Evolutionary conservation across 2,888 invertebrate genomes (phyloP).

Genomic region (Andricus quercusramuli): DNA sequence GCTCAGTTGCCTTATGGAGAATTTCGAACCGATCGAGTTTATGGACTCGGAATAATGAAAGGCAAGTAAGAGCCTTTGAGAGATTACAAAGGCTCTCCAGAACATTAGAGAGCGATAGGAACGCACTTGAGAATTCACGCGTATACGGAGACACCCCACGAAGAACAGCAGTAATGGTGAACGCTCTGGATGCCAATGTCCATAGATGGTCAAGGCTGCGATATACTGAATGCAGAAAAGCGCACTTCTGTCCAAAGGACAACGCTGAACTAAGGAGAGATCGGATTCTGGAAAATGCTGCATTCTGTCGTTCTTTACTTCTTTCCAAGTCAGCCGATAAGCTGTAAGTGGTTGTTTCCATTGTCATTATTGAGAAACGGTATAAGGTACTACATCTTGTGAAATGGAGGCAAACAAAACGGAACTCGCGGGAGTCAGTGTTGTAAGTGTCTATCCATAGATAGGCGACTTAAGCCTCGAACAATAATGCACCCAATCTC

Average conservation of each 20-base stretch:
- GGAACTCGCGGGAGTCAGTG: constrained; percentile 35
- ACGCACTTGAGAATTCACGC: constrained; percentile 39
- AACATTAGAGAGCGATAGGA: constrained; percentile 3
- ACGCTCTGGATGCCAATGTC: constrained; percentile 50
- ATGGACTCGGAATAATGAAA: constrained; percentile 10
- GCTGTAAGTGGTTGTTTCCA: constrained; percentile 32
- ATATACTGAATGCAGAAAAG: constrained; percentile 46
- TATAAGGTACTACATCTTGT: constrained; percentile 17
- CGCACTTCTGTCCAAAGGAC: constrained; percentile 43
- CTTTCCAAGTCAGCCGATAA: constrained; percentile 32
- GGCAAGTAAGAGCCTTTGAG: constrained; percentile 13
- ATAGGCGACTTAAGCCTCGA: background rate
- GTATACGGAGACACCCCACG: constrained; percentile 40
- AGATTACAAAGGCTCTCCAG: constrained; percentile 11
- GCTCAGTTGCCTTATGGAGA: background rate
- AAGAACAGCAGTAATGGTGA: constrained; percentile 35
- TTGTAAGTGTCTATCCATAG: constrained; percentile 33
- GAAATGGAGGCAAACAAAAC: constrained; percentile 39
- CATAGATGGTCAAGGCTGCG: constrained; percentile 48
- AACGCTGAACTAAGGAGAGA: constrained; percentile 28
- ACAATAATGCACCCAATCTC: background rate
- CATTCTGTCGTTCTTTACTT: constrained; percentile 27
- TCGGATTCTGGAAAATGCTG: constrained; percentile 20
- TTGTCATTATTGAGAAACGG: constrained; percentile 40
- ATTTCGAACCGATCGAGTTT: background rate